These are phyloP conservation scores for Orthochromis malagaraziensis DNA, from an alignment of 2,113 vertebrate species.

Conservation along the genomic window DNA sequence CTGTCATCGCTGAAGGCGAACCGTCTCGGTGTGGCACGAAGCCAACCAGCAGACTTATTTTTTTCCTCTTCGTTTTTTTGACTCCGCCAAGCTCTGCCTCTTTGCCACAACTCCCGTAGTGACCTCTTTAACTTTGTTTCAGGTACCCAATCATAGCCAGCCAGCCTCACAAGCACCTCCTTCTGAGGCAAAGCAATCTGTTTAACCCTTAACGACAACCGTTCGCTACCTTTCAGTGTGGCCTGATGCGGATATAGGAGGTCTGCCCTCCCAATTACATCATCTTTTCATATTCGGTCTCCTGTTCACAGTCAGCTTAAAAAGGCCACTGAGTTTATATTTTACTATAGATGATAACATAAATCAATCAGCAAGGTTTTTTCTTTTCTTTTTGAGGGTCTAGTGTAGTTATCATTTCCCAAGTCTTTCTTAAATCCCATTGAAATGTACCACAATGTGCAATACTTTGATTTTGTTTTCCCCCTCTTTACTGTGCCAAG, in stretches of 20 bases:
- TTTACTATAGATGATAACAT: neutral
- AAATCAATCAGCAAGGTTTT: slow-evolving; percentile 7
- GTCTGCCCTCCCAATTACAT: neutral
- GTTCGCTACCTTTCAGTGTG: slow-evolving; percentile 64
- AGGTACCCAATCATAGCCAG: slow-evolving; percentile 70
- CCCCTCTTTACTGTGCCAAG: slow-evolving; percentile 54
- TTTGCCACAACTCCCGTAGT: slow-evolving; percentile 49
- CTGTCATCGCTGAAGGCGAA: neutral
- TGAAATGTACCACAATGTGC: slow-evolving; percentile 50
- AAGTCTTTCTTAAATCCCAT: neutral
- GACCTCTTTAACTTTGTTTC: slow-evolving; percentile 66
- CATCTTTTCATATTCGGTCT: slow-evolving; percentile 1
- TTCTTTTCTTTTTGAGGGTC: neutral
- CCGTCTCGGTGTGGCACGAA: neutral
- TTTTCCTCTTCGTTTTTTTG: neutral
- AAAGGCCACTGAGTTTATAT: neutral
- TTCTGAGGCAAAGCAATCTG: slow-evolving; percentile 43
- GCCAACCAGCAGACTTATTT: neutral
- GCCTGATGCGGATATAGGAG: neutral
- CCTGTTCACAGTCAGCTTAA: neutral
- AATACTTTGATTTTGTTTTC: slow-evolving; percentile 40
- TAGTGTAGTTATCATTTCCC: slow-evolving; percentile 9
- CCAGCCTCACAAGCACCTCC: slow-evolving; percentile 56
- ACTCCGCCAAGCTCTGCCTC: slow-evolving; percentile 15
- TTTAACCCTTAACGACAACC: slow-evolving; percentile 56